phyloP scores from a whole-genome alignment of 2,113 vertebrate species.

The Phyllopteryx taeniolatus region DNA sequence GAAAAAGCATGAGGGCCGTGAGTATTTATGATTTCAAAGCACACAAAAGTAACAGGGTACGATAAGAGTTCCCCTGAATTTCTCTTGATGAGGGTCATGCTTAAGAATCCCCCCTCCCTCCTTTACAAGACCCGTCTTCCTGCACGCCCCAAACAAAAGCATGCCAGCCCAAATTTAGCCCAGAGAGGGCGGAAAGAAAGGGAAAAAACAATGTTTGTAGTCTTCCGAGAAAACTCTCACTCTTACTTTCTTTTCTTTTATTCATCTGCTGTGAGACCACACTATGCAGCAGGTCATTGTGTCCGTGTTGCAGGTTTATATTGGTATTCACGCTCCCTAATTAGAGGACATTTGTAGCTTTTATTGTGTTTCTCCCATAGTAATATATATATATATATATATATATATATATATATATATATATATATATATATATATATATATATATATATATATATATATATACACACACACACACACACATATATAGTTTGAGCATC shows the following conservation, averaged over 20 bases:
- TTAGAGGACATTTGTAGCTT: conserved; percentile 8
- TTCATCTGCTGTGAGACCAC: conserved; percentile 3
- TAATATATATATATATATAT: too few relatives aligned
- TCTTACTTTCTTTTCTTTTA: neutral
- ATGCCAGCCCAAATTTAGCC: conserved; percentile 33
- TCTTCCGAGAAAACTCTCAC: neutral
- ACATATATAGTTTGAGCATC: too few relatives aligned
- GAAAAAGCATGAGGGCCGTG: conserved; percentile 28
- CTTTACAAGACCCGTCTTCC: conserved; percentile 9
- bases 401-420: too few relatives aligned
- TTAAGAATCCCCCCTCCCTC: neutral
- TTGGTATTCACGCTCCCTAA: conserved; percentile 9
- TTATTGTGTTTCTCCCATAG: neutral
- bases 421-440: too few relatives aligned
- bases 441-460: too few relatives aligned
- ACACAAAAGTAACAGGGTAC: neutral
- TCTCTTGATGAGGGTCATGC: neutral
- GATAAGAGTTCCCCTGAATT: conserved; percentile 3
- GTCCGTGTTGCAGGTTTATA: neutral
- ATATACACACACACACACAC: too few relatives aligned
- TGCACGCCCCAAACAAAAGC: conserved; percentile 46
- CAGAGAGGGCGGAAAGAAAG: conserved; percentile 24
- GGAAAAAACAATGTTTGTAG: conserved; percentile 6
- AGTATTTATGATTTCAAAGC: neutral
- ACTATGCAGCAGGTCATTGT: neutral